Evolutionary conservation across 2,113 vertebrate species (phyloP).

Genomic region (Erinaceus europaeus): DNA sequence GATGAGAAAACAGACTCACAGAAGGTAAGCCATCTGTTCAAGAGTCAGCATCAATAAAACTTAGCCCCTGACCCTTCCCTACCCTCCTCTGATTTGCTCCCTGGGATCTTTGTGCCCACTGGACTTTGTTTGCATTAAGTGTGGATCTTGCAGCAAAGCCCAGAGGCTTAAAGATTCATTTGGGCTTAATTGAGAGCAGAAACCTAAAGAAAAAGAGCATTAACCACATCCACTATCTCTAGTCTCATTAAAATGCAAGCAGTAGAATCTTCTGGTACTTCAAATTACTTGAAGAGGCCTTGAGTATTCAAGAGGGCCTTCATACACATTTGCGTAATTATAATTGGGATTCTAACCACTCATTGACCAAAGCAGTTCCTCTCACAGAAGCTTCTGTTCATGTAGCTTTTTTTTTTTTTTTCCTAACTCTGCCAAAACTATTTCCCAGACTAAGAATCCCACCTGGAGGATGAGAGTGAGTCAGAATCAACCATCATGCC

Average conservation of each 20-base stretch:
- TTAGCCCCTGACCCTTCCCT: not conserved
- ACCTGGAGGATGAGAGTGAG: slow-evolving; percentile 49
- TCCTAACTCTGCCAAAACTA: not conserved
- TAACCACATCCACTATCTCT: not conserved
- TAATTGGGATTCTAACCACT: slow-evolving; percentile 45
- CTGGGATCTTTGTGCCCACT: not conserved
- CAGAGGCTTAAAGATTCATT: slow-evolving; percentile 15
- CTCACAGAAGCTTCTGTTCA: slow-evolving; percentile 25
- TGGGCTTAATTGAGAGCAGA: slow-evolving; percentile 33
- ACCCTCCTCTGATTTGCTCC: not conserved
- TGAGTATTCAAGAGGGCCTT: slow-evolving; percentile 42
- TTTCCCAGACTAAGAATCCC: slow-evolving; percentile 48
- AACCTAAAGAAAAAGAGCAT: not conserved
- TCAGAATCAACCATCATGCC: not conserved
- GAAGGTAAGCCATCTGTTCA: not conserved
- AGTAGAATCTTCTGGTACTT: not conserved
- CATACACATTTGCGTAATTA: slow-evolving; percentile 56
- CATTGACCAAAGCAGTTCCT: slow-evolving; percentile 54
- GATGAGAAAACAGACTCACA: not conserved
- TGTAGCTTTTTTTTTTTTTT: not conserved
- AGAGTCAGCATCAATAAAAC: not conserved
- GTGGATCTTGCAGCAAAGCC: slow-evolving; percentile 1
- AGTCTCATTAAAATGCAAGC: slow-evolving; percentile 30
- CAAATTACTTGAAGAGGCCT: not conserved
- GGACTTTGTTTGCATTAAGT: not conserved